Conservation (phyloP, 1,140 invertebrate species). For the Zaprionus africanus region DNA sequence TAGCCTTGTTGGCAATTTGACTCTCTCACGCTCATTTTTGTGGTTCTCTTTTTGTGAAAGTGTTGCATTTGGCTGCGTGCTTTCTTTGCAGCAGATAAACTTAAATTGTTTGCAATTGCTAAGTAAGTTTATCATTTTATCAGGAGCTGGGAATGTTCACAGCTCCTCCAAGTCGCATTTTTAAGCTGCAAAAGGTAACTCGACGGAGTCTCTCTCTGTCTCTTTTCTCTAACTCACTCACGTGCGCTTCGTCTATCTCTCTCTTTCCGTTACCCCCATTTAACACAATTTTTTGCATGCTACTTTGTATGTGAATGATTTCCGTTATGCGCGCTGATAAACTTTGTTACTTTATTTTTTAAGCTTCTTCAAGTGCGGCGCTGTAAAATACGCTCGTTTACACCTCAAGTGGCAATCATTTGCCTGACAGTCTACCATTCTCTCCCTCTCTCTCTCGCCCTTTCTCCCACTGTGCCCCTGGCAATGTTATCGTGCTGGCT, state of each 20-base stretch:
- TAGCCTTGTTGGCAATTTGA: neutral
- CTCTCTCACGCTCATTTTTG: neutral
- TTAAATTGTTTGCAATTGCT: neutral
- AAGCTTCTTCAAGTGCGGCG: constrained; percentile 49
- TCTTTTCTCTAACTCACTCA: neutral
- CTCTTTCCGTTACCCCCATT: neutral
- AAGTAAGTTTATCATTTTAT: neutral
- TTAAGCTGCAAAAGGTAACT: no score
- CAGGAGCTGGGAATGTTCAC: neutral
- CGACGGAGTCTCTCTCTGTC: no score
- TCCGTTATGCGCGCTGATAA: constrained; percentile 40
- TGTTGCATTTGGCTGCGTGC: neutral
- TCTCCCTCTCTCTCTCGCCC: constrained; percentile 5
- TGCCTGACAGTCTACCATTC: constrained; percentile 28
- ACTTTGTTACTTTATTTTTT: constrained; percentile 37
- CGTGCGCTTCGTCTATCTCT: neutral
- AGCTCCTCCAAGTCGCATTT: no score
- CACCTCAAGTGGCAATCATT: constrained; percentile 81
- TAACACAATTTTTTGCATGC: constrained; percentile 6
- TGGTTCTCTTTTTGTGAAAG: neutral
- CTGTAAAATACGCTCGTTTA: constrained; percentile 80
- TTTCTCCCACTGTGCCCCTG: constrained; percentile 11
- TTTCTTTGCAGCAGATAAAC: neutral
- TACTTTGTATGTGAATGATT: constrained; percentile 36
- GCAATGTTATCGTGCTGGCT: constrained; percentile 60